phyloP scores from a whole-genome alignment of 1,140 invertebrate species.

The Uloborus diversus region DNA sequence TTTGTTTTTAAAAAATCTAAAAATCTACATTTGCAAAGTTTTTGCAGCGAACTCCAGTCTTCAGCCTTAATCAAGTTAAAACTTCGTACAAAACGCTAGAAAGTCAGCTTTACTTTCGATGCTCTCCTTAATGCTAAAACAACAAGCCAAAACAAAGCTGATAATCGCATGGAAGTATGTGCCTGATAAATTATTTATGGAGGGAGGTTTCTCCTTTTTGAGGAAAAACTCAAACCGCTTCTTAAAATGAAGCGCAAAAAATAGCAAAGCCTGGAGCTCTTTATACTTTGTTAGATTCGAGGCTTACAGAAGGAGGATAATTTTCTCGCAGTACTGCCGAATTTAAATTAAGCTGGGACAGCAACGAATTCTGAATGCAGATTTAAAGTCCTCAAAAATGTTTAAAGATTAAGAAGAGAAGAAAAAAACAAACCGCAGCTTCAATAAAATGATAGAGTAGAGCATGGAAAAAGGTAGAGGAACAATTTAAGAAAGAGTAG shows the following conservation, averaged over 20 bases:
- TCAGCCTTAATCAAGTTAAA: background rate
- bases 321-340: constrained; percentile 15
- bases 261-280: background rate
- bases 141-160: constrained; percentile 38
- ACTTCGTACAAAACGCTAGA: background rate
- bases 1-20: no score
- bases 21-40: no score
- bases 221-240: constrained; percentile 14
- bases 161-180: constrained; percentile 7
- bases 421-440: background rate
- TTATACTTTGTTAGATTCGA: constrained; percentile 14
- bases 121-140: constrained; percentile 36
- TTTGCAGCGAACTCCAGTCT: no score
- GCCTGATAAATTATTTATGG: constrained; percentile 43
- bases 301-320: constrained; percentile 32
- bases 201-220: background rate
- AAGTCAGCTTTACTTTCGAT: constrained; percentile 25
- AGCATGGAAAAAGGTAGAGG: no score
- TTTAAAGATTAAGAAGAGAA: background rate
- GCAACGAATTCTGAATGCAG: background rate
- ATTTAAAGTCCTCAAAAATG: background rate
- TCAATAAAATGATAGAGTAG: no score
- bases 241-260: background rate
- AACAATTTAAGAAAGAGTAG: no score
- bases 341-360: constrained; percentile 30